Conservation (phyloP, 2,113 vertebrate species). For the Climacteris rufus region DNA sequence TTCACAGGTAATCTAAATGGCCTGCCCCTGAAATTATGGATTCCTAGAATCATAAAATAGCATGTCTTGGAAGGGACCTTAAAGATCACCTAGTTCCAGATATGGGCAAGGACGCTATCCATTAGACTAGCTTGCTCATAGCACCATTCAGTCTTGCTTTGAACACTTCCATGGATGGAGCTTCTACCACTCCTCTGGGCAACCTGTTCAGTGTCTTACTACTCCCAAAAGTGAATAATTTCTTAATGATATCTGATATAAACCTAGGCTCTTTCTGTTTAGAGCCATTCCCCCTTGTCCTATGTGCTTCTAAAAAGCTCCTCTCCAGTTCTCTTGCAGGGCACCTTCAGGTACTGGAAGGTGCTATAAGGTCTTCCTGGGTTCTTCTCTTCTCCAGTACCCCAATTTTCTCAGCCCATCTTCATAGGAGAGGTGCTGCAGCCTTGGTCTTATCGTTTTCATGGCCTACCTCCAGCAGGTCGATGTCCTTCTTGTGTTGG, state of each 20-base stretch:
- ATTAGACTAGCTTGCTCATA: neutral
- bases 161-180: neutral
- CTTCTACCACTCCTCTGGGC: neutral
- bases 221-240: neutral
- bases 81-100: neutral
- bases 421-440: neutral
- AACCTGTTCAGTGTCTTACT: neutral
- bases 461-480: neutral
- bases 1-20: neutral
- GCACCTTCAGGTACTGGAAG: neutral
- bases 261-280: neutral
- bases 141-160: neutral
- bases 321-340: neutral
- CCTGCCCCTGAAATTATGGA: neutral
- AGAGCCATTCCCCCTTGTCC: neutral
- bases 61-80: neutral
- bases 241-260: neutral
- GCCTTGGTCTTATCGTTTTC: neutral
- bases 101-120: too few relatives aligned
- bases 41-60: neutral
- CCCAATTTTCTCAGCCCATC: neutral
- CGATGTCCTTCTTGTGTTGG: neutral
- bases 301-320: neutral
- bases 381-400: neutral
- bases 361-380: too few relatives aligned